Percentiles rank a stretch among this genome's conserved stretches.
phyloP scores from a whole-genome alignment of 2,113 vertebrate species.

The Rhynchomys soricoides region DNA sequence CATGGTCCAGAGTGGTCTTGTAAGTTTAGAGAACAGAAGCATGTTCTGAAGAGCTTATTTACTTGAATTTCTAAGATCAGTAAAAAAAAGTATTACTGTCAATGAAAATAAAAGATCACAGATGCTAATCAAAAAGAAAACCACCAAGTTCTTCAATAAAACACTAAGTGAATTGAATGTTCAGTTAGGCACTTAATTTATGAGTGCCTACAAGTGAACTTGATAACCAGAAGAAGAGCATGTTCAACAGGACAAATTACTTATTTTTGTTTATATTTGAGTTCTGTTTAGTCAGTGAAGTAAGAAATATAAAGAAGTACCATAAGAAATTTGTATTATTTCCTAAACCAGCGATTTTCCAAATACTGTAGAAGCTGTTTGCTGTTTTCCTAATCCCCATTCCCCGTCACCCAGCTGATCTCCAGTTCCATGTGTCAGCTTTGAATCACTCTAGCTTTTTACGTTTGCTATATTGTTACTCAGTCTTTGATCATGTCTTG shows the following conservation, averaged over 20 bases:
- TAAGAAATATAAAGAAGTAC: neutral
- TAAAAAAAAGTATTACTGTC: constrained; percentile 1
- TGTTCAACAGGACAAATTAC: neutral
- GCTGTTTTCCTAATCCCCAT: neutral
- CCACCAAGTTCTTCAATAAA: neutral
- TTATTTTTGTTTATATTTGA: constrained; percentile 13
- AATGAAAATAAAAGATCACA: constrained; percentile 42
- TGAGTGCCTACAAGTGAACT: neutral
- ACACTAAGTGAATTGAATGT: neutral
- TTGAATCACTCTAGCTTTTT: neutral
- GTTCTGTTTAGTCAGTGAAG: neutral
- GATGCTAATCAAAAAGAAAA: constrained; percentile 23
- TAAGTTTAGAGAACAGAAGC: neutral
- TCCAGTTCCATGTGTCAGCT: neutral
- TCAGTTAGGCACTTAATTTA: neutral
- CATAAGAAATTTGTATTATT: neutral
- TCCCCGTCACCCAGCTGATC: constrained; percentile 6
- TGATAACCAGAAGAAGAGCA: neutral
- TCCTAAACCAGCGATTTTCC: neutral
- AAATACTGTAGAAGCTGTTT: constrained; percentile 4
- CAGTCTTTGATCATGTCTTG: constrained; percentile 19
- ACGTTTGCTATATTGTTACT: neutral
- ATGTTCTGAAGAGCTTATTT: neutral
- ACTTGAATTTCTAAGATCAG: constrained; percentile 38
- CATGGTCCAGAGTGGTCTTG: neutral